Percentiles rank a stretch among this genome's conserved stretches.
Evolutionary conservation across 2,888 invertebrate genomes (phyloP).

Genomic region (Melinaea menophilus): DNA sequence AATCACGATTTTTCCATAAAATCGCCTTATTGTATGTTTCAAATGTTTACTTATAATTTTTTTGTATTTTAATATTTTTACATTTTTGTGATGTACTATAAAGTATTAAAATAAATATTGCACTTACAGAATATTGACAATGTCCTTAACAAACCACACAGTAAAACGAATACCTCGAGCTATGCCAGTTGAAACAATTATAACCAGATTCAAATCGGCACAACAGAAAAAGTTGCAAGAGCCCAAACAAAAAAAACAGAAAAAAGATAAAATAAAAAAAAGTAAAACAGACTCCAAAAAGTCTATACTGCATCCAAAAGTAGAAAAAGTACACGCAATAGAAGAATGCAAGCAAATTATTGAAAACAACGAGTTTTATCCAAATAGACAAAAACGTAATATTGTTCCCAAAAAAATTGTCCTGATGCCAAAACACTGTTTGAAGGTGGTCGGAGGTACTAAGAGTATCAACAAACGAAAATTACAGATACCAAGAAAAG

Average conservation of each 20-base stretch:
- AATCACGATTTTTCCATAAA: too few species aligned
- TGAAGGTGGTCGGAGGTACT: constrained; percentile 44
- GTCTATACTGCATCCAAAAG: background rate
- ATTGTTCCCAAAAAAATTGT: constrained; percentile 41
- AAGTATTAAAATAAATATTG: background rate
- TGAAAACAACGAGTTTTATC: constrained; percentile 46
- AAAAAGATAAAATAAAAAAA: constrained; percentile 26
- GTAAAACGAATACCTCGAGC: constrained; percentile 30
- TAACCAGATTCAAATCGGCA: constrained; percentile 49
- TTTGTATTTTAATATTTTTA: background rate
- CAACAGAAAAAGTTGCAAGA: constrained; percentile 34
- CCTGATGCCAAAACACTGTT: constrained; percentile 47
- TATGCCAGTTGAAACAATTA: constrained; percentile 41
- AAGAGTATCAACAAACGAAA: constrained; percentile 53
- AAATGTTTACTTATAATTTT: too few species aligned
- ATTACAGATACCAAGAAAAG: constrained; percentile 45
- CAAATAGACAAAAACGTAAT: constrained; percentile 47
- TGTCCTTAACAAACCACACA: constrained; percentile 33
- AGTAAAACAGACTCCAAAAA: constrained; percentile 16
- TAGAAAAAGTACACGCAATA: constrained; percentile 17
- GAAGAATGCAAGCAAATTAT: constrained; percentile 5
- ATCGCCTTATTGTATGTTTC: too few species aligned
- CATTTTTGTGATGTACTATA: background rate
- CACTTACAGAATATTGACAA: constrained; percentile 18
- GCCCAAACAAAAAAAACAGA: constrained; percentile 24